phyloP scores from a whole-genome alignment of 2,113 vertebrate genomes.

The Eubucco bourcierii region DNA sequence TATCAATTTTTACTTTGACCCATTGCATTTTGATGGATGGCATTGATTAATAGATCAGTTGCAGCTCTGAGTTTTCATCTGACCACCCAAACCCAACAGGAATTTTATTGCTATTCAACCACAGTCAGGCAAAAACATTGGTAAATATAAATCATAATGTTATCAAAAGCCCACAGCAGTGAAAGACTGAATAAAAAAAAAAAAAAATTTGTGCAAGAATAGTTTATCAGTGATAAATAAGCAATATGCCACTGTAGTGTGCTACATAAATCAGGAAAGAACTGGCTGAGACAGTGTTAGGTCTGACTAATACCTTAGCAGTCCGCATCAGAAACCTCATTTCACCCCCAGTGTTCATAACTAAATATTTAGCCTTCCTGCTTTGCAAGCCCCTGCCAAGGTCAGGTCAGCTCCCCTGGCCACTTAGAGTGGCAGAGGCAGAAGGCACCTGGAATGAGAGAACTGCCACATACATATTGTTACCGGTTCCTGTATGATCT shows the following conservation, averaged over 20 bases:
- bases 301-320: slow-evolving; percentile 14
- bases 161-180: slow-evolving; percentile 56
- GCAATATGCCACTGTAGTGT: neutral
- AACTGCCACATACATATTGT: neutral
- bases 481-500: neutral
- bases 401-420: neutral
- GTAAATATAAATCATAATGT: slow-evolving; percentile 63
- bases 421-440: neutral
- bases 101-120: slow-evolving; percentile 46
- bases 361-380: neutral
- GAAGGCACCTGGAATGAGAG: neutral
- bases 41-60: slow-evolving; percentile 27
- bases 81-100: slow-evolving; percentile 23
- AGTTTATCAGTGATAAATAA: slow-evolving; percentile 57
- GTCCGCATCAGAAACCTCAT: neutral
- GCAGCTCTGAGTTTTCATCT: slow-evolving; percentile 13
- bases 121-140: neutral
- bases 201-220: neutral
- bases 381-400: neutral
- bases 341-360: neutral
- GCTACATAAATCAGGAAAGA: slow-evolving; percentile 17
- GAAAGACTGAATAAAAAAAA: neutral
- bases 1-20: slow-evolving; percentile 9
- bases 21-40: neutral
- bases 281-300: neutral